Percentiles rank a stretch among this genome's conserved stretches.
phyloP scores from a whole-genome alignment of 1,140 invertebrate genomes.

The Notospermus geniculatus region DNA sequence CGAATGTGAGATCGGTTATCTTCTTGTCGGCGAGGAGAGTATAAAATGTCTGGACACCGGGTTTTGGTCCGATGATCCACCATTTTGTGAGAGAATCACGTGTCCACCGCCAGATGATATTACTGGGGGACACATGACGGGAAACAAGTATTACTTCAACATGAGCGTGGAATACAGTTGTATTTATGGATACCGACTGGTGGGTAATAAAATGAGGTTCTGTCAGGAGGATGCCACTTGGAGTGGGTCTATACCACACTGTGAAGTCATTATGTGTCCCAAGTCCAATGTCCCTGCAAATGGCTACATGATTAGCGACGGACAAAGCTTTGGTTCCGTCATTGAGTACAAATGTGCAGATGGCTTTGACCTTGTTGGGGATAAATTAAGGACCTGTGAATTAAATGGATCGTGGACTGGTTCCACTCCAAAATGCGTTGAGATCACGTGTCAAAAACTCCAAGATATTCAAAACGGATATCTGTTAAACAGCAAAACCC shows the following conservation, averaged over 20 bases:
- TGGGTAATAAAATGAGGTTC: constrained; percentile 28
- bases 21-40: background rate
- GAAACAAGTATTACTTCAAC: background rate
- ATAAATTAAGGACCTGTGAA: constrained; percentile 35
- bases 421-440: constrained; percentile 67
- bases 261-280: constrained; percentile 85
- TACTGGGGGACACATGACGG: constrained; percentile 17
- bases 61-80: background rate
- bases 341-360: constrained; percentile 33
- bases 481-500: background rate
- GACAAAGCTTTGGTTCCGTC: constrained; percentile 66
- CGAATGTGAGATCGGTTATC: background rate
- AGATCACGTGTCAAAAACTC: constrained; percentile 36
- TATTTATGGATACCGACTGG: constrained; percentile 28
- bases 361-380: constrained; percentile 43
- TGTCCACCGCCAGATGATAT: constrained; percentile 19
- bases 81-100: constrained; percentile 1
- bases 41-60: background rate
- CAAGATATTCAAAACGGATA: background rate
- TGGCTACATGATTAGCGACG: constrained; percentile 79
- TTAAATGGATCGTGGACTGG: constrained; percentile 45
- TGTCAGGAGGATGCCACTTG: constrained; percentile 70
- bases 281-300: constrained; percentile 78
- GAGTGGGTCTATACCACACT: constrained; percentile 80
- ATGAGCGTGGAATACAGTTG: background rate